Evolutionary conservation across 2,888 invertebrate genomes (phyloP).

Genomic region (Oscheius sp.): DNA sequence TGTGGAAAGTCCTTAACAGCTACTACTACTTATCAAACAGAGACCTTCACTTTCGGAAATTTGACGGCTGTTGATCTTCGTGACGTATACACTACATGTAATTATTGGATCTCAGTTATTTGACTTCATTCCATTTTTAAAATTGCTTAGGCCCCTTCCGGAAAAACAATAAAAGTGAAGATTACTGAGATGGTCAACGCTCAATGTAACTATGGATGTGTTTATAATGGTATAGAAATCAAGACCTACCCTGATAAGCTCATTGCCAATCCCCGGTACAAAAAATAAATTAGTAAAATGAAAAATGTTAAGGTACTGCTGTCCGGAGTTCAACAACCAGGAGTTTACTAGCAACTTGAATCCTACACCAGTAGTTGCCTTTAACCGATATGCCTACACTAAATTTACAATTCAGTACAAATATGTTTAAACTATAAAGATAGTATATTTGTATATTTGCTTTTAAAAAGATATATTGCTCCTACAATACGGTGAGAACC

Average conservation of each 20-base stretch:
- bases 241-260: constrained; percentile 18
- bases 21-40: neutral
- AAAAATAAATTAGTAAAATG: neutral
- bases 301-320: constrained; percentile 19
- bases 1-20: constrained; percentile 22
- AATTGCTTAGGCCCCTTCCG: constrained; percentile 25
- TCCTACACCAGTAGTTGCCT: constrained; percentile 22
- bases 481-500: too few species aligned
- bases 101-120: constrained; percentile 15
- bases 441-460: too few species aligned
- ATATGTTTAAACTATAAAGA: constrained; percentile 22
- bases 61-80: constrained; percentile 29
- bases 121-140: constrained; percentile 12
- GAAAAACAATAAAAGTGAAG: constrained; percentile 22
- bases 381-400: constrained; percentile 22
- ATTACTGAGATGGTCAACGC: constrained; percentile 28
- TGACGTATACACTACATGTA: constrained; percentile 13
- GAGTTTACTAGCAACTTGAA: constrained; percentile 20
- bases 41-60: constrained; percentile 24
- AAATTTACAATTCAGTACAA: constrained; percentile 26
- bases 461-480: too few species aligned
- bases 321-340: constrained; percentile 28
- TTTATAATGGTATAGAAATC: constrained; percentile 26
- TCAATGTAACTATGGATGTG: constrained; percentile 28
- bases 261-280: constrained; percentile 19